Evolutionary conservation across 1,140 invertebrate genomes (phyloP), one percentile per base, ranked within the genome.

Genomic region (Kradibia gibbosae): DNA sequence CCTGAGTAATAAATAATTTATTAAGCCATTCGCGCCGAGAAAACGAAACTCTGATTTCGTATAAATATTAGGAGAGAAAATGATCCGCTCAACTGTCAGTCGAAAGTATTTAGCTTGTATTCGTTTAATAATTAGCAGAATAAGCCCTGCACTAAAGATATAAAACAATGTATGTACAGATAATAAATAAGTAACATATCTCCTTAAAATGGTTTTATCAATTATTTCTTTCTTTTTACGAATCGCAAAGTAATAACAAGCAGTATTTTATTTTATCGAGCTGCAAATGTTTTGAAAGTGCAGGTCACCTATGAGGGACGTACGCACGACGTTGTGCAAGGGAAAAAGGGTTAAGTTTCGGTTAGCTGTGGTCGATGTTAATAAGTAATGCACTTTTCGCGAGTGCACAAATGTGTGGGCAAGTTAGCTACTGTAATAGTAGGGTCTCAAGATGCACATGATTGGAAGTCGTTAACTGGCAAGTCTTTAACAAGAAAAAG

Each of bases 301-400:
- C n/a, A 28, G 72, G n/a, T 31, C 50, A 5, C 48, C 34, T 22
- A 36, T 31, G 4, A 31, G 42, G 36, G 50, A 55, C 73, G 34
- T 5, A 42, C 22, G 73, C 73, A 48, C 31, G 36, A 2, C 17
- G 3, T 15, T 25, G 34, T 11, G 10, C 10, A 39, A 36, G 53
- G n/a, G 45, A n/a, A 48, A 57, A 60, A n/a, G 55, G 71, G 15
- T n/a, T 70, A 70, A 70, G 70, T 81, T 76, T 70, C 60, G 25
- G 48, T 76, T 76, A 45, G 72, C 28, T 70, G 73, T 36, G 57
- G 71, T 81, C 71, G 57, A 74, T 80, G 20, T 67, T 50, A 42
- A 65, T 67, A 65, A 55, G 45, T 78, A 80, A 60, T 73, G 78
- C 53, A 50, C n/a, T 31, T 71, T 39, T 67, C 39, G 7, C 62